Conservation (phyloP, 2,797 vertebrate genomes). For the Eulemur albifrons region DNA sequence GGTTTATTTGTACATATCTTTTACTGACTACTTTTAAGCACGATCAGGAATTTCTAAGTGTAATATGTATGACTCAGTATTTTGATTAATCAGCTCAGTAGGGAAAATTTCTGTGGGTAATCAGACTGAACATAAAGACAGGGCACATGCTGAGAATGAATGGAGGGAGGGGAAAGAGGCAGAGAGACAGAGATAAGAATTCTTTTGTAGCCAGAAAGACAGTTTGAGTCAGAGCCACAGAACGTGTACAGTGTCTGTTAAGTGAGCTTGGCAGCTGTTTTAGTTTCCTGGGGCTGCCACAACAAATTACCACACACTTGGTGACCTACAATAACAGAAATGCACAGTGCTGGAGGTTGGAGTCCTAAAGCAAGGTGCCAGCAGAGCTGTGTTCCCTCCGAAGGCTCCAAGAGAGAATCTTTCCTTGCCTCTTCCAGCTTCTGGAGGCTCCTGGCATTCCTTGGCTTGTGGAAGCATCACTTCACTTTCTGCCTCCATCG, state of each 20-base stretch:
- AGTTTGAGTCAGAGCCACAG: background rate
- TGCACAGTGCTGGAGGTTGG: background rate
- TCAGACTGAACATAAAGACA: slow-evolving; percentile 56
- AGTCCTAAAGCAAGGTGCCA: background rate
- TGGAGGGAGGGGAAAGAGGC: background rate
- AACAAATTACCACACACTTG: background rate
- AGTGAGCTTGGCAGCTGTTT: background rate
- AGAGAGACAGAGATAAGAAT: slow-evolving; percentile 22
- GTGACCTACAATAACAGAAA: background rate
- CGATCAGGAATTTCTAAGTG: slow-evolving; percentile 41
- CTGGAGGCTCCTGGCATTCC: fast-evolving
- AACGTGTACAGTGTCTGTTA: slow-evolving; percentile 29
- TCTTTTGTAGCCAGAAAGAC: slow-evolving; percentile 10
- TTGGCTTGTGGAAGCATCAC: fast-evolving
- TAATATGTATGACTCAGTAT: slow-evolving; percentile 54
- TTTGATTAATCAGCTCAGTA: slow-evolving; percentile 72
- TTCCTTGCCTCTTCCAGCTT: background rate
- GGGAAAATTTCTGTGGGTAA: slow-evolving; percentile 64
- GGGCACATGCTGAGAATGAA: slow-evolving; percentile 42
- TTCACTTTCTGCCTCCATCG: background rate
- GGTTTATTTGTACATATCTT: slow-evolving; percentile 57
- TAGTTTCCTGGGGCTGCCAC: background rate
- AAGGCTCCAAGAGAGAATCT: background rate
- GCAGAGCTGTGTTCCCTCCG: fast-evolving
- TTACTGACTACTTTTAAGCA: slow-evolving; percentile 53